A percentile compares a stretch with the other conserved stretches of the same genome.
phyloP scores from a whole-genome alignment of 2,888 invertebrate genomes.

The Diarsia mendica region DNA sequence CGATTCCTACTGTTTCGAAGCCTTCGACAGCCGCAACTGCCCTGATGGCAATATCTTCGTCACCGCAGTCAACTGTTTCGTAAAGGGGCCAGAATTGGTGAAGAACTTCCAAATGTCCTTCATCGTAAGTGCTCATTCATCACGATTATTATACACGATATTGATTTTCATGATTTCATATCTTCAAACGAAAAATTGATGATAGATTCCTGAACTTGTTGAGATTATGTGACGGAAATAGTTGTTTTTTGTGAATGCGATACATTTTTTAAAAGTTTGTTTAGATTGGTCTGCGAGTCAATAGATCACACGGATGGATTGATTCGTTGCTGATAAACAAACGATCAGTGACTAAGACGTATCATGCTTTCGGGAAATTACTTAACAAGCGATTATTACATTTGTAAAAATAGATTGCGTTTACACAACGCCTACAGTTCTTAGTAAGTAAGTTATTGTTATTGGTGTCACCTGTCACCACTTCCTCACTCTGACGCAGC shows the following conservation, averaged over 20 bases:
- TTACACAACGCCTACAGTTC: constrained; percentile 19
- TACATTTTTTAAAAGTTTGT: constrained; percentile 41
- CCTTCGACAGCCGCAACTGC: constrained; percentile 81
- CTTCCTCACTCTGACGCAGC: constrained; percentile 1
- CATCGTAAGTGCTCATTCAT: constrained; percentile 76
- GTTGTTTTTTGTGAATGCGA: constrained; percentile 24
- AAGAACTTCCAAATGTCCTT: constrained; percentile 83
- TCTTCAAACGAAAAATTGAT: constrained; percentile 42
- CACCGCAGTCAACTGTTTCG: constrained; percentile 82
- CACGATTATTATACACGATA: constrained; percentile 12
- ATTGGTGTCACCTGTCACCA: constrained; percentile 6
- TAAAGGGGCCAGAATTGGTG: constrained; percentile 61
- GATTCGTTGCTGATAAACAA: constrained; percentile 52
- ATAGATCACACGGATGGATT: constrained; percentile 44
- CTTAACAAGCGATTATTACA: constrained; percentile 24
- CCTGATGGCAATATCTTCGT: constrained; percentile 70
- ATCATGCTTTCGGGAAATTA: constrained; percentile 38
- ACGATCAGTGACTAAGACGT: constrained; percentile 43
- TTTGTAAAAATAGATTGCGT: constrained; percentile 24
- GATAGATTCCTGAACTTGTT: constrained; percentile 39
- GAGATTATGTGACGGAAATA: constrained; percentile 49
- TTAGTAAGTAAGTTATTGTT: constrained; percentile 5
- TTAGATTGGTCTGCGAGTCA: constrained; percentile 49
- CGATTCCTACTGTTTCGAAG: constrained; percentile 84
- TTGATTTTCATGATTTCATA: constrained; percentile 20